Evolutionary conservation across 2,888 invertebrate species (phyloP).

Genomic region (Lasioglossum zephyrum): DNA sequence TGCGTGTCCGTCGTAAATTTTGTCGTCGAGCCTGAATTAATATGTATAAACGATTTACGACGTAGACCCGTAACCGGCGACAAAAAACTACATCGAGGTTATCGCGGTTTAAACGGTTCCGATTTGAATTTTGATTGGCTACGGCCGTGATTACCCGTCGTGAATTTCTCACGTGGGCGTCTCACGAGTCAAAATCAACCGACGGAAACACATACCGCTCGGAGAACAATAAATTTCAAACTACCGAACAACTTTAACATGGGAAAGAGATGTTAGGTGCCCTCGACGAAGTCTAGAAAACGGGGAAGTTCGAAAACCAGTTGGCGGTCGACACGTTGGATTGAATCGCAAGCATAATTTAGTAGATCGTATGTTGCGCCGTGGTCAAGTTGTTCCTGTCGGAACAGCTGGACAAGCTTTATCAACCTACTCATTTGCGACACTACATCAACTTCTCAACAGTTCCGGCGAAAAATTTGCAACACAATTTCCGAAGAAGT

Average conservation of each 20-base stretch:
- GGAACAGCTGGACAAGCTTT: not conserved
- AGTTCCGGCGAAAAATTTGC: not conserved
- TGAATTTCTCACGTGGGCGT: slow-evolving; percentile 37
- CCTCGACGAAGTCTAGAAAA: slow-evolving; percentile 12
- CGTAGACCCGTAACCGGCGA: slow-evolving; percentile 8
- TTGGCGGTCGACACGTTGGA: slow-evolving; percentile 4
- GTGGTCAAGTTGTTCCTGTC: not conserved
- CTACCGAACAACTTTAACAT: not conserved
- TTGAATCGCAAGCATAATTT: slow-evolving; percentile 11
- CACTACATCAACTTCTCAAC: not conserved
- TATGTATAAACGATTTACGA: slow-evolving; percentile 39
- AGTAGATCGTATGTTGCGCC: not conserved
- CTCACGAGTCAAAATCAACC: slow-evolving; percentile 3
- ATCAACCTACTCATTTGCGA: not conserved
- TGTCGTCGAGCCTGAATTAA: slow-evolving; percentile 35
- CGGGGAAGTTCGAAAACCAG: slow-evolving; percentile 34
- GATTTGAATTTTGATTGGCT: slow-evolving; percentile 45
- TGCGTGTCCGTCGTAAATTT: slow-evolving; percentile 35
- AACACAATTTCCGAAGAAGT: not conserved
- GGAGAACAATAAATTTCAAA: slow-evolving; percentile 17
- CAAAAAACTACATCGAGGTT: slow-evolving; percentile 25
- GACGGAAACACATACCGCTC: not conserved
- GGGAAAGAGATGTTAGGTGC: not conserved
- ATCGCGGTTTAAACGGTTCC: slow-evolving; percentile 12
- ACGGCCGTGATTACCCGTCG: slow-evolving; percentile 11